A percentile compares a stretch with the other conserved stretches of the same genome.
These are phyloP conservation scores for Fragum whitleyi DNA, from an alignment of 2,888 invertebrate species.

Conservation along the genomic window DNA sequence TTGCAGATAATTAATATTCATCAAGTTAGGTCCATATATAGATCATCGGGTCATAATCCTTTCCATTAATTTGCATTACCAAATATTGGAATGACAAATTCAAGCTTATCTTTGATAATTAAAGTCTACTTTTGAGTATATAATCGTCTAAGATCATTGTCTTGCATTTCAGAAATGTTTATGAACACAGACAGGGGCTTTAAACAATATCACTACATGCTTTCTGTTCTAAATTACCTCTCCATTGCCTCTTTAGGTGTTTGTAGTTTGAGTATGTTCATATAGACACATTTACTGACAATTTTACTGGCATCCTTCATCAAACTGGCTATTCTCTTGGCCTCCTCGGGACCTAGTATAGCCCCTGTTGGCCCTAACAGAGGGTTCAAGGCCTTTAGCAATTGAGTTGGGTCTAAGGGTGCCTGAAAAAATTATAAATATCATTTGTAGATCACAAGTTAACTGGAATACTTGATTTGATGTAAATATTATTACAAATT, in stretches of 20 bases:
- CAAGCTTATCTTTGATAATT: no score
- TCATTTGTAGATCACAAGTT: not conserved
- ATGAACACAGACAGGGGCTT: no score
- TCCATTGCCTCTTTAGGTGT: slow-evolving; percentile 91
- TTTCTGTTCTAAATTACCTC: slow-evolving; percentile 87
- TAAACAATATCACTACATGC: no score
- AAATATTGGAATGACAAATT: no score
- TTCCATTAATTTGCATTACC: no score
- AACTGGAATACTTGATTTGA: not conserved
- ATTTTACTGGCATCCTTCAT: slow-evolving; percentile 98
- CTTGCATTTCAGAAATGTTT: no score
- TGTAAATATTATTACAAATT: not conserved
- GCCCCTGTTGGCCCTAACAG: slow-evolving; percentile 93
- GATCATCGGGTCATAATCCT: no score
- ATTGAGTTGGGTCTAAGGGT: slow-evolving; percentile 90
- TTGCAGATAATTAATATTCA: no score
- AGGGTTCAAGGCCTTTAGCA: slow-evolving; percentile 95
- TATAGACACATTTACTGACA: slow-evolving; percentile 97
- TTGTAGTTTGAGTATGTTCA: slow-evolving; percentile 95
- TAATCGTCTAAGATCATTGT: no score
- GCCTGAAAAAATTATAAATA: slow-evolving; percentile 88
- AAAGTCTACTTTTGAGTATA: no score
- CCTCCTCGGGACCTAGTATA: slow-evolving; percentile 94
- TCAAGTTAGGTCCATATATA: no score
- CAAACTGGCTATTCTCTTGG: slow-evolving; percentile 94